Base-by-base conservation (phyloP, 2,797 vertebrate genomes). In the Sardinella longiceps region DNA sequence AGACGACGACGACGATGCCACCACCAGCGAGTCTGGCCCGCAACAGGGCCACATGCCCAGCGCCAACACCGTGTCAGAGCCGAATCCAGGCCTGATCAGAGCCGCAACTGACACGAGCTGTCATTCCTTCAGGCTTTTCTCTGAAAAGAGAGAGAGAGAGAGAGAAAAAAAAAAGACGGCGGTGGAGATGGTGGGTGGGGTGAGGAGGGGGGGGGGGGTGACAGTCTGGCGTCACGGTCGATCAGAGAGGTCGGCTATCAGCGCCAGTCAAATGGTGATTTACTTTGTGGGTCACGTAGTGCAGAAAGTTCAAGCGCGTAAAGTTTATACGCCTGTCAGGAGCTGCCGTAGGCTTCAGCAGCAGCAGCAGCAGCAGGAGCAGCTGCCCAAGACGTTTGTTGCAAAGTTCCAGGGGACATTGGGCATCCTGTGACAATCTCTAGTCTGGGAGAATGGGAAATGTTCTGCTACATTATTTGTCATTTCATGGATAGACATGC, bases 321-420 rank as follows among this genome's bases (percentile, higher is more conserved):
- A 74, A 74, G 30, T 74, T 74, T 28, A 74, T 33, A 74, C 15
- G 66, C 33, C 30, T 74, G 66, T 37, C 66, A 74, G 66, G 66
- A 15, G 66, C 15, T 5, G 66, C 15, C 14, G 66, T 50, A 14
- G 1, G 66, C 30, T 15, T 74, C 33, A 74, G 15, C 60, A 66
- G 25, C 60, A 63, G 58, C n/a, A 63, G 53, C 15, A n/a, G 25
- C 25, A 30, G 60, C 30, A 37, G 30, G 58, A 43, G 7, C 53
- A 56, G 53, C 53, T 56, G 53, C 53, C 53, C 5, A 6, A 56
- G 53, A n/a, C 53, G 53, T 56, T 63, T 63, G 25, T 30, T 28
- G 25, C 10, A 30, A 63, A 30, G 60, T 28, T 63, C 28, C 4
- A n/a, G 60, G 60, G 60, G 60, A 63, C 25, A 63, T 63, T 30